Percentiles rank a stretch among this genome's conserved stretches.
Evolutionary conservation across 2,797 vertebrate species (phyloP).

Genomic region (Enoplosus armatus): DNA sequence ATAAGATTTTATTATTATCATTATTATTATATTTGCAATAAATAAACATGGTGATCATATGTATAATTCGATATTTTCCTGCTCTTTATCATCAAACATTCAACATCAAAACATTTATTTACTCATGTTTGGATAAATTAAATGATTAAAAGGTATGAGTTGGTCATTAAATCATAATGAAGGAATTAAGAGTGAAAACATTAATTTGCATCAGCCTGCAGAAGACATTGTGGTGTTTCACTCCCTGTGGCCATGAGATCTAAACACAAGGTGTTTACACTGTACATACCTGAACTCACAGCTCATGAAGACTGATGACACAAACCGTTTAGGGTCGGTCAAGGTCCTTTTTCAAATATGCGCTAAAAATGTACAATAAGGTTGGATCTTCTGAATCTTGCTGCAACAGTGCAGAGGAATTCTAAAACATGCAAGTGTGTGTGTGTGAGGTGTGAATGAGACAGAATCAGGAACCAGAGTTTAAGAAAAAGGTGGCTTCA

Average conservation of each 20-base stretch:
- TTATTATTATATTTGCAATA: background rate
- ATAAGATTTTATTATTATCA: background rate
- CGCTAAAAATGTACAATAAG: background rate
- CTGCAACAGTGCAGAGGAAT: background rate
- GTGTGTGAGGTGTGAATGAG: background rate
- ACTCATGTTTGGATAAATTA: background rate
- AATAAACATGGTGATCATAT: no score
- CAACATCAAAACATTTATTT: background rate
- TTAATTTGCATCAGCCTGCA: no score
- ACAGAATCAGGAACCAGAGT: background rate
- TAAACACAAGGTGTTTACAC: no score
- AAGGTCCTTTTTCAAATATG: background rate
- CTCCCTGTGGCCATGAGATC: no score
- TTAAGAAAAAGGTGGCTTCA: background rate
- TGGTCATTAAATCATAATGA: background rate
- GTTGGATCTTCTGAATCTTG: background rate
- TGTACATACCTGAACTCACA: background rate
- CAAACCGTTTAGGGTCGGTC: background rate
- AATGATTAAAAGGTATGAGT: background rate
- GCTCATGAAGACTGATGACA: no score
- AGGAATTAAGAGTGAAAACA: background rate
- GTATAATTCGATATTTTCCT: background rate
- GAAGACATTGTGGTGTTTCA: background rate
- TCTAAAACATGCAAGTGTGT: background rate
- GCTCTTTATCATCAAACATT: background rate